Evolutionary conservation across 2,113 vertebrate genomes (phyloP), one percentile per base, ranked within the genome.

Genomic region (Anarrhichthys ocellatus): DNA sequence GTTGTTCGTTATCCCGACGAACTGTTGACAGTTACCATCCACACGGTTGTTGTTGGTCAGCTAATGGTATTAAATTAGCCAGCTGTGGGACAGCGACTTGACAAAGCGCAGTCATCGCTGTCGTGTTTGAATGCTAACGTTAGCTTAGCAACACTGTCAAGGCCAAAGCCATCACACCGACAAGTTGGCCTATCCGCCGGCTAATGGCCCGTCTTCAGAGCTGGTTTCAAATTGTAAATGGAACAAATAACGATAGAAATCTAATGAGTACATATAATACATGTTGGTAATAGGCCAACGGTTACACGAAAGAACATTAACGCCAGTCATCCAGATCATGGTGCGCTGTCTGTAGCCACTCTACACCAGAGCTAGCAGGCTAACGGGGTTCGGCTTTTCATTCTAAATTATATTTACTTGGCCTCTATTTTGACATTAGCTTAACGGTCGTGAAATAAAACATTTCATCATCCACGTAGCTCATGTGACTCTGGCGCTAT

Each of bases 81-180:
- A 48, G 61, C 38, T 68, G 69, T 44, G 61, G 81, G 80, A 84
- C 89, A 88, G 83, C 70, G 65, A 20, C 62, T 81, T 81, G 80
- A 91, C 92, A 92, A 94, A 94, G 91, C 92, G 79, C 76, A 93
- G 89, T 93, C 89, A 92, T 85, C 42, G 89, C 88, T 86, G 76
- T 87, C 85, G 82, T 89, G 78, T 84, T 81, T 78, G 29, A 58
- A 64, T 68, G 90, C 92, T 92, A 90, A 67, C 44, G 44, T 65
- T 93, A 93, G 90, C 92, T 78, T 91, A 91, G 87, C 83, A 91
- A 59, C 44, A 3, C 14, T 78, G 72, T 85, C 82, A 90, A 93
- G 92, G 92, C 93, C 93, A 77, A 84, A 88, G 66, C 74, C 89
- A 69, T 38, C 77, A 76, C 64, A 71, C 38, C 58, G 84, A 74